Evolutionary conservation across 2,113 vertebrate genomes (phyloP), one percentile per base, ranked within the genome.

Genomic region (Eudorcas thomsonii): DNA sequence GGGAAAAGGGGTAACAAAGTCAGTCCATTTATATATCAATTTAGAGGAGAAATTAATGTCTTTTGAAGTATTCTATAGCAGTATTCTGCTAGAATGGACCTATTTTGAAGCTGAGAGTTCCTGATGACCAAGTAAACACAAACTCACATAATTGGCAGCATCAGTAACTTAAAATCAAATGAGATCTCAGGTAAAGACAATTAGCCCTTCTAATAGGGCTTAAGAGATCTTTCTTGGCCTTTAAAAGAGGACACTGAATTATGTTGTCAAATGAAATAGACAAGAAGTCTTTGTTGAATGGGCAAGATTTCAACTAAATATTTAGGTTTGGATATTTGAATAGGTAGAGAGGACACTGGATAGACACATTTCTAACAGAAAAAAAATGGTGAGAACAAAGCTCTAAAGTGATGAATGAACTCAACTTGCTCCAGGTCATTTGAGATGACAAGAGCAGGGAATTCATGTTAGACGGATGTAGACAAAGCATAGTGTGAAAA

Each of bases 301-400:
- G 81, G 33, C 62, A 95, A 55, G 15, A 48, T 93, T 97, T 94
- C 85, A 92, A 81, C 16, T 57, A 62, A 95, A 60, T 48, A 5
- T 98, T 94, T 74, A 80, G 50, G 80, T 62, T n/a, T 71, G 55
- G 96, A 86, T 87, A 88, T 90, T 87, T 97, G 86, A n/a, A 50
- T 89, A 93, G 52, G n/a, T 82, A 62, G 39, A 88, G 10, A 59
- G 74, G 96, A 96, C 45, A 36, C 33, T 84, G 71, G 21, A 74
- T 13, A 89, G 71, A 97, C 74, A 78, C 80, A 67, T 59, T 93
- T 43, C 80, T 96, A 57, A 93, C 67, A 84, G 57, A 67, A 52
- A 91, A 91, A 91, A 74, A 92, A 93, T 1, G 55, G 36, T 3
- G 80, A 16, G 33, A 87, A 90, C 64, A 71, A 87, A 89, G 17